These are phyloP conservation scores for Schizothorax lantsangensis DNA, from an alignment of 2,797 vertebrate species.

Conservation along the genomic window DNA sequence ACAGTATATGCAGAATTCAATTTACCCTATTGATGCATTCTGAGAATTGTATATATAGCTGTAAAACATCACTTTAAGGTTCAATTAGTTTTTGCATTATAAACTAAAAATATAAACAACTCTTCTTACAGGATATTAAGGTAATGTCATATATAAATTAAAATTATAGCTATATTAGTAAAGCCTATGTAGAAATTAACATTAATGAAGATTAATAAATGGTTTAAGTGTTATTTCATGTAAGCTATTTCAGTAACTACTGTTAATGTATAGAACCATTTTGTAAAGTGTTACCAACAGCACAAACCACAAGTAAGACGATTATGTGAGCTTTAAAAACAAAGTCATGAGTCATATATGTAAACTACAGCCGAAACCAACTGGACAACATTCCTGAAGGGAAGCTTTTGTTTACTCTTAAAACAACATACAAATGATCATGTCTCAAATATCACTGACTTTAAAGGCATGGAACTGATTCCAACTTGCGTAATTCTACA, in stretches of 20 bases:
- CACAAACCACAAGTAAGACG: background rate
- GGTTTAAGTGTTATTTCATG: background rate
- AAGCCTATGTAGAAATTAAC: background rate
- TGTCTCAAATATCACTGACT: background rate
- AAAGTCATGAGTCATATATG: background rate
- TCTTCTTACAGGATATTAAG: background rate
- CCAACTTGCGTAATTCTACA: conserved; percentile 3
- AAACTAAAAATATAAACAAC: background rate
- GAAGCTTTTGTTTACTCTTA: background rate
- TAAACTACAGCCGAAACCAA: conserved; percentile 15
- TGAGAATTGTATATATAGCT: background rate
- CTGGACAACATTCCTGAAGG: conserved; percentile 34
- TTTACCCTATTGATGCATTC: background rate
- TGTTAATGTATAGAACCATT: no score
- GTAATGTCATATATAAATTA: background rate
- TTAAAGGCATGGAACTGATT: background rate
- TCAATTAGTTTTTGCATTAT: background rate
- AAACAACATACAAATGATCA: background rate
- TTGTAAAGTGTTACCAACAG: background rate
- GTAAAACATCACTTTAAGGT: background rate
- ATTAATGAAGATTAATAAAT: background rate
- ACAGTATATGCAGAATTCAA: background rate
- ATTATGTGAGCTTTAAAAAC: background rate
- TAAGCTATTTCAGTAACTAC: background rate
- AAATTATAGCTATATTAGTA: background rate